A percentile compares a stretch with the other conserved stretches of the same genome.
phyloP scores from a whole-genome alignment of 2,888 invertebrate genomes.

The Slavum lentiscoides region DNA sequence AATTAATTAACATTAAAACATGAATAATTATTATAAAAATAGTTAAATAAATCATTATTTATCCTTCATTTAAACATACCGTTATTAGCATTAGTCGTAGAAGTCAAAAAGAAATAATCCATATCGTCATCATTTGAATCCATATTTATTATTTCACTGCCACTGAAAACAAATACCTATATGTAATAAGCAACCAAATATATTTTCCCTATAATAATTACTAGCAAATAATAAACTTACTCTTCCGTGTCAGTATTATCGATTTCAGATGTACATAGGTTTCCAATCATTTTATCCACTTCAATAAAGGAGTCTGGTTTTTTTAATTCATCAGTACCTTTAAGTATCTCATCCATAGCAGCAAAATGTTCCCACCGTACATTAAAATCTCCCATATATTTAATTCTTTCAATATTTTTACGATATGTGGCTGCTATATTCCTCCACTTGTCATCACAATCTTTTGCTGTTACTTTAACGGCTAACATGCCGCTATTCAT shows the following conservation, averaged over 20 bases:
- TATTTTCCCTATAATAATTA: background rate
- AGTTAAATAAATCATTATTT: background rate
- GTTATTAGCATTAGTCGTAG: conserved; percentile 40
- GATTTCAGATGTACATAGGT: background rate
- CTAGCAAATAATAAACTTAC: conserved; percentile 27
- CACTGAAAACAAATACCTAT: conserved; percentile 28
- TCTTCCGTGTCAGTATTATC: conserved; percentile 13
- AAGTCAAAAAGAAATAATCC: conserved; percentile 46
- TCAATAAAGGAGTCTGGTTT: conserved; percentile 38
- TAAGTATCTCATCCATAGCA: conserved; percentile 54
- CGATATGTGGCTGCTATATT: conserved; percentile 55
- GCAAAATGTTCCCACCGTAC: conserved; percentile 55
- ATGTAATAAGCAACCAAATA: background rate
- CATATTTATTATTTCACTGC: background rate
- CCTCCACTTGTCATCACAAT: conserved; percentile 55
- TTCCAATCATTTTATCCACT: conserved; percentile 29
- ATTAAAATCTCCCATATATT: conserved; percentile 51
- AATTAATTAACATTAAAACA: background rate
- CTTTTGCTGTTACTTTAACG: conserved; percentile 54
- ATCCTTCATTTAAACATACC: conserved; percentile 3
- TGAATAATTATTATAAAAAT: background rate
- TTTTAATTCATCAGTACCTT: conserved; percentile 51
- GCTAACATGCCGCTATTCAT: conserved; percentile 33
- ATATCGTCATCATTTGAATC: conserved; percentile 33
- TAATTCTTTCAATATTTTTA: conserved; percentile 54